Conservation (phyloP, 1,140 invertebrate genomes). For the Acromyrmex heyeri region DNA sequence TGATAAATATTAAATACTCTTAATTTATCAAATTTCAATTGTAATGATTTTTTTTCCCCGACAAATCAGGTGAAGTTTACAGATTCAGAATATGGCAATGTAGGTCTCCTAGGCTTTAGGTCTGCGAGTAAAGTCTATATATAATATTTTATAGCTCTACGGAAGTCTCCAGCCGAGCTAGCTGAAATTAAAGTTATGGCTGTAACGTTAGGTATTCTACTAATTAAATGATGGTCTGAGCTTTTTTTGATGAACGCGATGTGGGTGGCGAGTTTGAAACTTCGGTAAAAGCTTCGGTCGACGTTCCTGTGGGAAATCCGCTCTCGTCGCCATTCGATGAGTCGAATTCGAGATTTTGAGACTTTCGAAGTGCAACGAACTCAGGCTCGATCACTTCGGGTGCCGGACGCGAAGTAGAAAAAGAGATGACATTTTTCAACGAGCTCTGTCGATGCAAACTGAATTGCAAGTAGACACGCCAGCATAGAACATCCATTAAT, state of each 20-base stretch:
- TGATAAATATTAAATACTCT: not conserved
- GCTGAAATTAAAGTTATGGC: slow-evolving; percentile 20
- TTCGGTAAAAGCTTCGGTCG: slow-evolving; percentile 24
- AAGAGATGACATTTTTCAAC: slow-evolving; percentile 43
- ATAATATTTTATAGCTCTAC: not conserved
- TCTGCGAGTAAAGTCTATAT: not conserved
- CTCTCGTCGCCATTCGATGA: not conserved
- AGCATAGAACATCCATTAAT: slow-evolving; percentile 55
- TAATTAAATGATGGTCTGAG: slow-evolving; percentile 43
- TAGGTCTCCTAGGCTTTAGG: not conserved
- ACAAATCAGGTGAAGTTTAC: not conserved
- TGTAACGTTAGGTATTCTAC: slow-evolving; percentile 31
- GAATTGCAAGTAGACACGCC: slow-evolving; percentile 67
- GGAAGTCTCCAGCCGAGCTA: not conserved
- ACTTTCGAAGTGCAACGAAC: slow-evolving; percentile 51
- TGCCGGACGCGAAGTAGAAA: slow-evolving; percentile 24
- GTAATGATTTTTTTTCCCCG: not conserved
- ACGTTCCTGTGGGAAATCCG: slow-evolving; percentile 49
- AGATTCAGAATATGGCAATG: not conserved
- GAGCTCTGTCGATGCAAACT: slow-evolving; percentile 53
- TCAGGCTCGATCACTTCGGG: slow-evolving; percentile 6
- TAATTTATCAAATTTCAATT: not conserved
- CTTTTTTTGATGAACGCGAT: slow-evolving; percentile 17
- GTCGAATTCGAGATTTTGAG: slow-evolving; percentile 18
- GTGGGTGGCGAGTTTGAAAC: slow-evolving; percentile 32